Evolutionary conservation across 1,140 invertebrate species (phyloP).

Genomic region (Zaprionus inermis): DNA sequence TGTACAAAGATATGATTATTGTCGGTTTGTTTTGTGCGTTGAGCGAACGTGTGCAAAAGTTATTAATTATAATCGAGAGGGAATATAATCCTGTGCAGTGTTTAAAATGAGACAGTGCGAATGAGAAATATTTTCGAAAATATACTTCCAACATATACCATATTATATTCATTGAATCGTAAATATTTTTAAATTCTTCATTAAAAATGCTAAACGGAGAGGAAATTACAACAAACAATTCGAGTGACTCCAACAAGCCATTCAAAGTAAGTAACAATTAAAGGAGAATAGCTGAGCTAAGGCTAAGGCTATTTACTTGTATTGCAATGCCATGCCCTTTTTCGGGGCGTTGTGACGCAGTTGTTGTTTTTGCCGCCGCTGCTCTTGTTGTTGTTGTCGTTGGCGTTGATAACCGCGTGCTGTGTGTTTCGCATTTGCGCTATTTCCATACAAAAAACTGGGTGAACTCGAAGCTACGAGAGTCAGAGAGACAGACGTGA

Average conservation of each 20-base stretch:
- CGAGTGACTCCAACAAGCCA: conserved; percentile 64
- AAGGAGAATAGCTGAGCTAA: conserved; percentile 11
- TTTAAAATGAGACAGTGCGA: conserved; percentile 7
- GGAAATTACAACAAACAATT: conserved; percentile 52
- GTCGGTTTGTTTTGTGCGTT: conserved; percentile 23
- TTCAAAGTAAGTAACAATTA: conserved; percentile 68
- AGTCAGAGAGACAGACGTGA: conserved; percentile 22
- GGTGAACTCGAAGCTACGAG: conserved; percentile 48
- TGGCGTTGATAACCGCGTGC: conserved; percentile 46
- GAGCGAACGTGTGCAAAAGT: conserved; percentile 10
- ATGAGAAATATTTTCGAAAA: conserved; percentile 9
- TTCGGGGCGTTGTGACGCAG: conserved; percentile 60
- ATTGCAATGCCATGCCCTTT: conserved; percentile 62
- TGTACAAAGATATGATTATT: conserved; percentile 43
- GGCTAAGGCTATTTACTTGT: conserved; percentile 5
- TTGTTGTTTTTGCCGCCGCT: conserved; percentile 7
- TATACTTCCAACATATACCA: neutral
- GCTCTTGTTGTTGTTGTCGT: conserved; percentile 32
- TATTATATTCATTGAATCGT: conserved; percentile 5
- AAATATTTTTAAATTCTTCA: neutral
- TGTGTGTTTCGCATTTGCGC: conserved; percentile 47
- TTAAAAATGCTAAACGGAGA: conserved; percentile 58
- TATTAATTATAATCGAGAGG: neutral
- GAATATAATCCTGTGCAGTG: conserved; percentile 23
- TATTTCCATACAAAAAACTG: conserved; percentile 49